Conservation (phyloP, 2,113 vertebrate species). For the Rissa tridactyla region DNA sequence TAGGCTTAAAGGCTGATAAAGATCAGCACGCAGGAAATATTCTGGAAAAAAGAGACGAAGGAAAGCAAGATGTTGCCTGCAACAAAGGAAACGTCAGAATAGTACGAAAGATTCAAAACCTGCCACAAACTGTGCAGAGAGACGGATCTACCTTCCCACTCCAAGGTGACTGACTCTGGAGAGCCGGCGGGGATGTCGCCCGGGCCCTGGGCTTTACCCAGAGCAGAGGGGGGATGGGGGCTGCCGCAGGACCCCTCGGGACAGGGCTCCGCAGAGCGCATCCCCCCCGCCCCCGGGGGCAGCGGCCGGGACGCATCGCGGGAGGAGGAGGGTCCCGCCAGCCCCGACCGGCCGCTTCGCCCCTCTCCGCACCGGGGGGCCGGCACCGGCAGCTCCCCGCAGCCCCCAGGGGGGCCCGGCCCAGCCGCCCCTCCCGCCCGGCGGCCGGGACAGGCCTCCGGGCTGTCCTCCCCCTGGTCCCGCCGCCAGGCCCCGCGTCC, state of each 20-base stretch:
- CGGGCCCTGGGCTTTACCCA: not conserved
- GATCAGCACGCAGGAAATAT: not conserved
- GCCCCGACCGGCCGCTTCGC: not conserved
- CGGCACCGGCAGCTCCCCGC: not conserved
- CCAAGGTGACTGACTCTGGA: not conserved
- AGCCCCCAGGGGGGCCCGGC: no score
- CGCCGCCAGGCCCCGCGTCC: not conserved
- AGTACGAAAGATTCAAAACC: not conserved
- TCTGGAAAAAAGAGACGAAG: not conserved
- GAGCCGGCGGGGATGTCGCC: not conserved
- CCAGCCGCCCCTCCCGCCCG: no score
- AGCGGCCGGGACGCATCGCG: not conserved
- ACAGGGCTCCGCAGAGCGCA: not conserved
- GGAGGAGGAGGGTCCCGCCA: not conserved
- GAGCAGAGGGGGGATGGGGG: rapidly evolving
- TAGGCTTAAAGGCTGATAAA: not conserved
- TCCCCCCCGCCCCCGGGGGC: not conserved
- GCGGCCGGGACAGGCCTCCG: not conserved
- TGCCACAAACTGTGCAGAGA: not conserved
- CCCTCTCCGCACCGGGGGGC: not conserved
- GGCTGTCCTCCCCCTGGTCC: no score
- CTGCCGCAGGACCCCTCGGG: not conserved
- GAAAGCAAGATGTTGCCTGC: not conserved
- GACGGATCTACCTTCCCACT: not conserved
- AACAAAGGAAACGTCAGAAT: not conserved